Evolutionary conservation across 92 coral and sea anemone genomes (phyloP).

Genomic region (Phenganax marumi): DNA sequence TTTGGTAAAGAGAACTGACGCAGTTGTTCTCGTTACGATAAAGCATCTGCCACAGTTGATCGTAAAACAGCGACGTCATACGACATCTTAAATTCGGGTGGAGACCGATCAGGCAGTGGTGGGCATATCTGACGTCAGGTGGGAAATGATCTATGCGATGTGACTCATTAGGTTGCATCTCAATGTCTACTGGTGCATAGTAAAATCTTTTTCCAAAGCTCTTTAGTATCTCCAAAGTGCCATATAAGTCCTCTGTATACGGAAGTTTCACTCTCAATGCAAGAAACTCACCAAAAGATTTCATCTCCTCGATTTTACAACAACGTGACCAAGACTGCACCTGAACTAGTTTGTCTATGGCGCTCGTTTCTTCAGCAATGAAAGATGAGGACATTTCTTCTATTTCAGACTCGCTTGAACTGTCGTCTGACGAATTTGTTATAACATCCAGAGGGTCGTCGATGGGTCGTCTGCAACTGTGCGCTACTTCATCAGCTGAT

Average conservation of each 20-base stretch:
- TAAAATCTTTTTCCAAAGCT: conserved; percentile 68
- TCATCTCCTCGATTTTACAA: conserved; percentile 24
- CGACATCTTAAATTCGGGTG: conserved; percentile 76
- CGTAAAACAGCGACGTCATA: conserved; percentile 50
- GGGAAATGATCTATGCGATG: conserved; percentile 55
- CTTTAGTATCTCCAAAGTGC: conserved; percentile 52
- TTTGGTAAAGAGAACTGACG: conserved; percentile 62
- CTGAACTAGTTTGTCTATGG: conserved; percentile 27
- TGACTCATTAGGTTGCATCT: conserved; percentile 24
- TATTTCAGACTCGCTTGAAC: conserved; percentile 21
- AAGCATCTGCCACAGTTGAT: conserved; percentile 41
- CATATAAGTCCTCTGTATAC: conserved; percentile 45
- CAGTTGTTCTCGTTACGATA: conserved; percentile 44
- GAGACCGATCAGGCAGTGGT: conserved; percentile 67
- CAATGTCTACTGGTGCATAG: conserved; percentile 56
- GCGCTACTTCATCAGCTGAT: too few relatives aligned
- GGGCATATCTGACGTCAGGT: conserved; percentile 68
- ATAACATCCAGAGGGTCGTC: conserved; percentile 28
- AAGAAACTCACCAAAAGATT: conserved; percentile 66
- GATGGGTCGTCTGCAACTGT: neutral
- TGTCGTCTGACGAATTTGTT: conserved; percentile 40
- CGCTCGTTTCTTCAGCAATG: conserved; percentile 39
- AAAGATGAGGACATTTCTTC: conserved; percentile 49
- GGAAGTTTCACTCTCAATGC: conserved; percentile 56
- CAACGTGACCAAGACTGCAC: conserved; percentile 48